Evolutionary conservation across 2,888 invertebrate genomes (phyloP).

Genomic region (Proisotoma minuta): DNA sequence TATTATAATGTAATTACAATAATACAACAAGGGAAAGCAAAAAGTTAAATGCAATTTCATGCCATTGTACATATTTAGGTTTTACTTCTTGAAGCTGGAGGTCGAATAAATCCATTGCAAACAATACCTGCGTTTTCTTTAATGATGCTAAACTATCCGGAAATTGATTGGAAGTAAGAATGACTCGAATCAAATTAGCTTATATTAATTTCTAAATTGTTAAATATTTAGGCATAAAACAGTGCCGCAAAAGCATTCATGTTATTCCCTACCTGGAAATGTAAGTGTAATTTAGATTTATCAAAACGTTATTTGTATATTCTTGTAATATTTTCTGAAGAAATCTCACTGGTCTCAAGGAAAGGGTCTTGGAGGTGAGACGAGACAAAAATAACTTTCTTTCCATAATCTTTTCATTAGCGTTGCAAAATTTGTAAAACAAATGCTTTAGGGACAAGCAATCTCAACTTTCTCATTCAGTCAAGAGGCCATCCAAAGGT

Average conservation of each 20-base stretch:
- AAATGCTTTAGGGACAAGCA: slow-evolving; percentile 28
- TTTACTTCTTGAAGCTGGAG: slow-evolving; percentile 36
- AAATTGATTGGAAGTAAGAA: slow-evolving; percentile 31
- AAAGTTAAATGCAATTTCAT: background rate
- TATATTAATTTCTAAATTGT: background rate
- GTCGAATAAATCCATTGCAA: slow-evolving; percentile 38
- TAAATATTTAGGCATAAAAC: slow-evolving; percentile 22
- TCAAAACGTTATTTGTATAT: slow-evolving; percentile 4
- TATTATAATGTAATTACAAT: too few species aligned
- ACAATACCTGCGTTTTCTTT: slow-evolving; percentile 38
- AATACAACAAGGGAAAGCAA: too few species aligned
- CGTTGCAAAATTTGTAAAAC: background rate
- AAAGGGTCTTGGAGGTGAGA: slow-evolving; percentile 34
- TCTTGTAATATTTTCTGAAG: slow-evolving; percentile 13
- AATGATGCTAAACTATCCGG: slow-evolving; percentile 41
- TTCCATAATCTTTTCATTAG: slow-evolving; percentile 1
- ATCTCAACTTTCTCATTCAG: slow-evolving; percentile 38
- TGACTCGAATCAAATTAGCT: too few species aligned
- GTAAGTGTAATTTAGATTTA: background rate
- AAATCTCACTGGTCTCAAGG: slow-evolving; percentile 43
- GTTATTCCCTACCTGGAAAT: slow-evolving; percentile 22
- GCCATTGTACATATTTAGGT: slow-evolving; percentile 27
- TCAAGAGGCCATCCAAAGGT: slow-evolving; percentile 37
- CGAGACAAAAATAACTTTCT: background rate
- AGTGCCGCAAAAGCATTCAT: slow-evolving; percentile 25